phyloP scores from a whole-genome alignment of 2,888 invertebrate species.

The Panopea generosa region DNA sequence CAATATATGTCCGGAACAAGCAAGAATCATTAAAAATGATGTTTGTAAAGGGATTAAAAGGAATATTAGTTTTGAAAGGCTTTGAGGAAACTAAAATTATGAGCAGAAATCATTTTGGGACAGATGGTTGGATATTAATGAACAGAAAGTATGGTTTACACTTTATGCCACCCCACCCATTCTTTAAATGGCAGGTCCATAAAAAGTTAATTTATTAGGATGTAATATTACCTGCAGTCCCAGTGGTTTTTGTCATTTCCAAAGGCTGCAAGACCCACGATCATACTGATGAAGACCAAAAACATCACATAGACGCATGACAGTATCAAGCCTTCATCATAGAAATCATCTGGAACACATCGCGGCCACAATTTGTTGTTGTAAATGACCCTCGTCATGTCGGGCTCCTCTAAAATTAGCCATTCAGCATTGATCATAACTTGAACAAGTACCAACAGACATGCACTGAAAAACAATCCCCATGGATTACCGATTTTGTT shows the following conservation, averaged over 20 bases:
- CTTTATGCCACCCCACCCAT: too few relatives aligned
- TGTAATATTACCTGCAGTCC: slow-evolving; percentile 80
- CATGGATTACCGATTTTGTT: slow-evolving; percentile 82
- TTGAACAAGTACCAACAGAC: slow-evolving; percentile 84
- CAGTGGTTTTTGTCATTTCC: slow-evolving; percentile 83
- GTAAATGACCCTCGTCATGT: slow-evolving; percentile 71
- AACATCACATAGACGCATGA: slow-evolving; percentile 85
- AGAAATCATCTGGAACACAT: slow-evolving; percentile 83
- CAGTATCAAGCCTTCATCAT: slow-evolving; percentile 84
- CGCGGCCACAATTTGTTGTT: slow-evolving; percentile 77
- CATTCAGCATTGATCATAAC: slow-evolving; percentile 85
- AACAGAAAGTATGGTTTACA: too few relatives aligned
- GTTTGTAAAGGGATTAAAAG: too few relatives aligned
- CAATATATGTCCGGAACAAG: too few relatives aligned
- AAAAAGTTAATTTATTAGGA: too few relatives aligned
- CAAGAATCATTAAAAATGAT: too few relatives aligned
- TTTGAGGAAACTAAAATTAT: too few relatives aligned
- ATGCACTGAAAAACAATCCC: slow-evolving; percentile 83
- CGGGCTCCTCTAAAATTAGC: slow-evolving; percentile 84
- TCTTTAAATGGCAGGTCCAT: too few relatives aligned
- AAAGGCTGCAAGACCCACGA: slow-evolving; percentile 84
- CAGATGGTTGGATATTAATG: too few relatives aligned
- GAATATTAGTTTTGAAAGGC: too few relatives aligned
- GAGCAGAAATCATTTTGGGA: too few relatives aligned
- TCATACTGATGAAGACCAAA: slow-evolving; percentile 83